Evolutionary conservation across 2,113 vertebrate genomes (phyloP), one percentile per base, ranked within the genome.

Genomic region (Scopus umbretta): DNA sequence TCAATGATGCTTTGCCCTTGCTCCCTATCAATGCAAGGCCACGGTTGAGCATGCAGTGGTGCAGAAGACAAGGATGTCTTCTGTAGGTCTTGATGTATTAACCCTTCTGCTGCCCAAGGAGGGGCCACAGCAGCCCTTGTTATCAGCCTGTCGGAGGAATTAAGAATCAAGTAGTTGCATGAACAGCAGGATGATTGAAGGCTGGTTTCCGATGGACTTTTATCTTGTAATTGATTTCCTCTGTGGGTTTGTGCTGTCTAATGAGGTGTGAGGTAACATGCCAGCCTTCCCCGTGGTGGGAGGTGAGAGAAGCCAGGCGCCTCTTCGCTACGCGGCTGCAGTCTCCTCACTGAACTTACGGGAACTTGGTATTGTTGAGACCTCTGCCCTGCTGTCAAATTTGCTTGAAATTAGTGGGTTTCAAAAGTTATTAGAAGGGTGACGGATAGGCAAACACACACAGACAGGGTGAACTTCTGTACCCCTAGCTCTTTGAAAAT

Each of bases 171-270:
- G 93, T 6, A 62, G 67, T 78, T 58, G 76, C 72, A 40, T 25
- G 93, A 95, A 91, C 95, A 95, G 93, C 65, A 55, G 91, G 89
- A 84, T 91, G 96, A 95, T 89, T 94, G 96, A 97, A 92, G 94
- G 95, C 83, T 2, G 15, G 56, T 95, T 96, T 96, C 94, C 40
- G 43, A 96, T 94, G 95, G 91, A 96, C 96, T 96, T 96, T 96
- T 94, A 84, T 96, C 95, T 95, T 5, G 8, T 97, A 96, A 97
- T 97, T 96, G 95, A 97, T 96, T 96, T 97, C 93, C 89, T 96
- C 93, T 92, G 89, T 96, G 96, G 93, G 91, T 96, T 97, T 97
- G 91, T 87, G 91, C 94, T 96, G 95, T 91, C 86, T 96, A 96
- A 96, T 97, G 96, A 97, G 94, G 94, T 97, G 95, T 97, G 93